Evolutionary conservation across 2,888 invertebrate species (phyloP).

Genomic region (Drosophila borborema): DNA sequence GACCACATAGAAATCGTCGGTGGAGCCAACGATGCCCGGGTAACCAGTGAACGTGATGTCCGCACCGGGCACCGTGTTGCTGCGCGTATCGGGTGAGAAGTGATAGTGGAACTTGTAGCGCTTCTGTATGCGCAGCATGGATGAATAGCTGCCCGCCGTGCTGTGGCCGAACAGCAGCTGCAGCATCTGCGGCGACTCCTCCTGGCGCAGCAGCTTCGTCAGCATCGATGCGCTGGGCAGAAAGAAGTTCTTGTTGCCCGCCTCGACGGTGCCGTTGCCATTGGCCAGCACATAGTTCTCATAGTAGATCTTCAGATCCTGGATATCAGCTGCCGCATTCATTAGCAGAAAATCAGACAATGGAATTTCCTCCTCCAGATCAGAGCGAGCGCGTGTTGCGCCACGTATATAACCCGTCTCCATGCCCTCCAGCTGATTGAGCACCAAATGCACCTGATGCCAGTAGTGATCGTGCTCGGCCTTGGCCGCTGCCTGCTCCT

Average conservation of each 20-base stretch:
- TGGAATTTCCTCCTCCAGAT: conserved; percentile 87
- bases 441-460: conserved; percentile 93
- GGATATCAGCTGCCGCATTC: conserved; percentile 91
- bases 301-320: conserved; percentile 86
- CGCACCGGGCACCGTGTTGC: conserved; percentile 88
- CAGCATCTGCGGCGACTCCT: conserved; percentile 75
- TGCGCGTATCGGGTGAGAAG: conserved; percentile 86
- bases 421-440: conserved; percentile 92
- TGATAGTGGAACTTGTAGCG: conserved; percentile 93
- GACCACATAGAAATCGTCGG: conserved; percentile 93
- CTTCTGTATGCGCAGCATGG: conserved; percentile 94
- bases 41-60: conserved; percentile 93
- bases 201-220: conserved; percentile 76
- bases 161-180: conserved; percentile 92
- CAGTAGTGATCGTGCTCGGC: conserved; percentile 88
- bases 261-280: conserved; percentile 44
- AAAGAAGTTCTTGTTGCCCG: conserved; percentile 87
- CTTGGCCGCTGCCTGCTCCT: conserved; percentile 88
- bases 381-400: conserved; percentile 88
- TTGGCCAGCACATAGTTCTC: conserved; percentile 83
- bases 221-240: conserved; percentile 85
- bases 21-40: conserved; percentile 92
- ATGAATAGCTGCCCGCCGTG: conserved; percentile 91
- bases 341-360: conserved; percentile 90
- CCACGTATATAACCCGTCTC: conserved; percentile 91